Evolutionary conservation across 2,113 vertebrate genomes (phyloP).

Genomic region (Axis porcinus): DNA sequence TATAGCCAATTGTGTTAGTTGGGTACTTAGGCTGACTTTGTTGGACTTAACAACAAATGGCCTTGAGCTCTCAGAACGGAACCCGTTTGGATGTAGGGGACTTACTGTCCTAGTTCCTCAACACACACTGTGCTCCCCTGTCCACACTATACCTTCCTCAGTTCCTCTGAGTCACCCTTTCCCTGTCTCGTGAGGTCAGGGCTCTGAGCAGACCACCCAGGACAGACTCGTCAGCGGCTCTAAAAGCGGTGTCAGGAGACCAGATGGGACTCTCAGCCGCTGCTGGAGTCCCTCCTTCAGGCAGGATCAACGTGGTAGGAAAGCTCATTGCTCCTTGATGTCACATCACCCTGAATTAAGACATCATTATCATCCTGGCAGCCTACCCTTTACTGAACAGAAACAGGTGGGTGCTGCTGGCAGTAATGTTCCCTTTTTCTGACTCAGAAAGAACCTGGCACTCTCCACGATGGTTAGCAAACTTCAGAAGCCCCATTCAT

Average conservation of each 20-base stretch:
- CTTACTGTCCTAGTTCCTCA: neutral
- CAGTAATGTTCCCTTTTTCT: conserved; percentile 5
- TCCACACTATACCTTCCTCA: neutral
- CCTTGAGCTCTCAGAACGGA: neutral
- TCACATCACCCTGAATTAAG: neutral
- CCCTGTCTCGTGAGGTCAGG: neutral
- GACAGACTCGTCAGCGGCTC: neutral
- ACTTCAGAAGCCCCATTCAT: conserved; percentile 7
- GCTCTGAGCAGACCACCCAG: neutral
- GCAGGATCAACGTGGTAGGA: neutral
- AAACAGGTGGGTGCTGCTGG: conserved; percentile 38
- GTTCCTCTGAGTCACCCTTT: neutral
- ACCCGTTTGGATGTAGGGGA: neutral
- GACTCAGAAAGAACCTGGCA: conserved; percentile 40
- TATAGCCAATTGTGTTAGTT: neutral
- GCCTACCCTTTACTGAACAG: neutral
- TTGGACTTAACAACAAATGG: neutral
- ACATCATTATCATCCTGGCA: neutral
- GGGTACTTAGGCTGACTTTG: neutral
- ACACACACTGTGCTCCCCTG: neutral
- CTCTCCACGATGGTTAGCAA: neutral
- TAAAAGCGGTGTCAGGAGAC: neutral
- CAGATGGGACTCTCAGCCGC: neutral
- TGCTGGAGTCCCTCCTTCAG: neutral
- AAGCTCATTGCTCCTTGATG: neutral